Percentiles rank a stretch among this genome's conserved stretches.
Conservation (phyloP, 2,888 invertebrate species). For the Coenonympha arcania region DNA sequence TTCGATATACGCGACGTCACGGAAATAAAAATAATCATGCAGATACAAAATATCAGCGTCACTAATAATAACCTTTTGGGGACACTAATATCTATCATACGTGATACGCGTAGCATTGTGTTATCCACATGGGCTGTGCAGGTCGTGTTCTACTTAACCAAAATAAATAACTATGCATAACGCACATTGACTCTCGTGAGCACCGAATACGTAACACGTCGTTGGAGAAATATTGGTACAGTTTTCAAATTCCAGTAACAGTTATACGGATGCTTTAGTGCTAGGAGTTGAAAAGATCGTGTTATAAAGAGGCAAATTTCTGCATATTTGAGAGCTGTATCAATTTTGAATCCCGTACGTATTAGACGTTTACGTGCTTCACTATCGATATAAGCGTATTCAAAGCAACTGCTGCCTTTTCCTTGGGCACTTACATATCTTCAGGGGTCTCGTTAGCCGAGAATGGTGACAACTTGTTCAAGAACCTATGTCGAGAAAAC, state of each 20-base stretch:
- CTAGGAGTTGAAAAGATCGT: too few relatives aligned
- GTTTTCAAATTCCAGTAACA: constrained; percentile 29
- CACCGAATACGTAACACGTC: constrained; percentile 39
- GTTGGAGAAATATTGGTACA: constrained; percentile 22
- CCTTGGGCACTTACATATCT: constrained; percentile 61
- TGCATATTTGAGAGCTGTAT: constrained; percentile 30
- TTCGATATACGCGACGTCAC: constrained; percentile 41
- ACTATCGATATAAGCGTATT: constrained; percentile 49
- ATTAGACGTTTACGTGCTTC: constrained; percentile 47
- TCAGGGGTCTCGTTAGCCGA: constrained; percentile 58
- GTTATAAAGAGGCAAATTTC: too few relatives aligned
- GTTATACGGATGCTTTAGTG: too few relatives aligned
- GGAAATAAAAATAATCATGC: constrained; percentile 50
- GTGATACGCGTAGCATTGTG: constrained; percentile 29
- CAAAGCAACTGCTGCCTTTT: constrained; percentile 43
- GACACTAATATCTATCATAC: constrained; percentile 9
- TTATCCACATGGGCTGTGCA: constrained; percentile 59
- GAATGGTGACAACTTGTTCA: constrained; percentile 70
- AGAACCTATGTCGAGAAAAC: constrained; percentile 47
- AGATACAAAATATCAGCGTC: constrained; percentile 28
- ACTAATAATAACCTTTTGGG: constrained; percentile 1
- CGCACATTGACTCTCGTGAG: constrained; percentile 43
- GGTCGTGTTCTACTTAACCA: constrained; percentile 44
- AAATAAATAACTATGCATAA: constrained; percentile 40
- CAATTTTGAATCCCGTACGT: constrained; percentile 33